Evolutionary conservation across 2,888 invertebrate species (phyloP).

Genomic region (Rosalia funebris): DNA sequence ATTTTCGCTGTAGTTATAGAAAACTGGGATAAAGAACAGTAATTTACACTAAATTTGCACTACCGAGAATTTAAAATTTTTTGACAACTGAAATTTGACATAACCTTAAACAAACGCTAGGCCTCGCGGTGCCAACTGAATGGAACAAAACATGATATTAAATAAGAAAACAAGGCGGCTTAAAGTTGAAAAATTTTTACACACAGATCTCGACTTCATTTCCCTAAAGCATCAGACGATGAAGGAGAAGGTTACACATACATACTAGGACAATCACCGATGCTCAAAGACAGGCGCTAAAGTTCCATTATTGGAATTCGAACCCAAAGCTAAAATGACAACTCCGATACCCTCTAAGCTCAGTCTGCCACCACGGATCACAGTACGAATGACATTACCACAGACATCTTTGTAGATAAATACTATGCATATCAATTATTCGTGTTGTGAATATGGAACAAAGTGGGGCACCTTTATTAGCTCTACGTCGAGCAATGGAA

Average conservation of each 20-base stretch:
- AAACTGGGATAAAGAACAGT: background rate
- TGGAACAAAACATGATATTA: no score
- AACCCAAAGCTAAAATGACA: no score
- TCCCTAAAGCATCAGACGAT: background rate
- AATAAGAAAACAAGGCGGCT: background rate
- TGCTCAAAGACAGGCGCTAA: no score
- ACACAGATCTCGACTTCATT: background rate
- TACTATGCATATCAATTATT: no score
- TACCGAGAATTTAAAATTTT: constrained; percentile 20
- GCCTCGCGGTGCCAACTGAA: background rate
- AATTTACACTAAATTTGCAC: constrained; percentile 4
- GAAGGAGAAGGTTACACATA: background rate
- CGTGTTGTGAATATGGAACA: no score
- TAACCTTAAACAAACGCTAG: background rate
- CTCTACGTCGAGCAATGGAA: no score
- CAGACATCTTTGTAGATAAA: no score
- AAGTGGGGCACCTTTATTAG: no score
- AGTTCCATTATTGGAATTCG: no score
- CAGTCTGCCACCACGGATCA: no score
- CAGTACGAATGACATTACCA: no score
- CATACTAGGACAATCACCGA: background rate
- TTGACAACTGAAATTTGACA: constrained; percentile 3
- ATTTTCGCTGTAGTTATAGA: background rate
- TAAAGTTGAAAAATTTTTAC: background rate
- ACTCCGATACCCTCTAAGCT: no score